These are phyloP conservation scores for Poeciliopsis infans DNA, from an alignment of 2,797 vertebrate genomes.

Conservation along the genomic window DNA sequence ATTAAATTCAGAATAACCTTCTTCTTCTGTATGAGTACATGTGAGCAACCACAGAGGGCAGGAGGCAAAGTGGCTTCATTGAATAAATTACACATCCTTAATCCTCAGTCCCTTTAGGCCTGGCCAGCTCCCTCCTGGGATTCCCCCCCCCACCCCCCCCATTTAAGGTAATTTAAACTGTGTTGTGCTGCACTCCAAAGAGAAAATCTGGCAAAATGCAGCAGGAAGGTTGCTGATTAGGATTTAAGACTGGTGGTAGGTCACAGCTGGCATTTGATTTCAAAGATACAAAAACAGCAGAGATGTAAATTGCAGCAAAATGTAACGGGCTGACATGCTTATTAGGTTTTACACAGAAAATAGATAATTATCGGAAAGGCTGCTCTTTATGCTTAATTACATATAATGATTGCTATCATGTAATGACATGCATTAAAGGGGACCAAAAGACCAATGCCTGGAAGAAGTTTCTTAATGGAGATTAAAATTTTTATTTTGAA, in stretches of 20 bases:
- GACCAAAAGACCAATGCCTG: conserved; percentile 33
- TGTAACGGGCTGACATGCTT: conserved; percentile 55
- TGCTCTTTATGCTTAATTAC: conserved; percentile 47
- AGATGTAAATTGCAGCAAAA: conserved; percentile 55
- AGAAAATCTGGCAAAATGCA: conserved; percentile 49
- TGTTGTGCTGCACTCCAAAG: conserved; percentile 51
- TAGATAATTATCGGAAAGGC: conserved; percentile 47
- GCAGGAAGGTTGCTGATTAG: conserved; percentile 45
- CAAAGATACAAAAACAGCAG: conserved; percentile 42
- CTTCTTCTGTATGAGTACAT: conserved; percentile 28
- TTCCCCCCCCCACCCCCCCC: not conserved
- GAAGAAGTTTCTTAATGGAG: conserved; percentile 47
- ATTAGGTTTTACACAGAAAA: conserved; percentile 53
- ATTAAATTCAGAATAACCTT: conserved; percentile 61
- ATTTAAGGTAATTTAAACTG: conserved; percentile 59
- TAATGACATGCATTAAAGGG: conserved; percentile 46
- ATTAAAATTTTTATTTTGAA: conserved; percentile 47
- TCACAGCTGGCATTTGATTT: conserved; percentile 56
- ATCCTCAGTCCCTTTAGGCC: conserved; percentile 57
- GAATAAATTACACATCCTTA: conserved; percentile 72
- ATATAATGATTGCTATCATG: conserved; percentile 59
- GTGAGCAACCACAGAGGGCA: conserved; percentile 50
- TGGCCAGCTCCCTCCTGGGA: conserved; percentile 45
- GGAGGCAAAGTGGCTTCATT: conserved; percentile 59
- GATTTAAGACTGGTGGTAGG: conserved; percentile 54